These are phyloP conservation scores for Temnothorax rugatulus DNA, from an alignment of 2,888 invertebrate species.

Conservation along the genomic window DNA sequence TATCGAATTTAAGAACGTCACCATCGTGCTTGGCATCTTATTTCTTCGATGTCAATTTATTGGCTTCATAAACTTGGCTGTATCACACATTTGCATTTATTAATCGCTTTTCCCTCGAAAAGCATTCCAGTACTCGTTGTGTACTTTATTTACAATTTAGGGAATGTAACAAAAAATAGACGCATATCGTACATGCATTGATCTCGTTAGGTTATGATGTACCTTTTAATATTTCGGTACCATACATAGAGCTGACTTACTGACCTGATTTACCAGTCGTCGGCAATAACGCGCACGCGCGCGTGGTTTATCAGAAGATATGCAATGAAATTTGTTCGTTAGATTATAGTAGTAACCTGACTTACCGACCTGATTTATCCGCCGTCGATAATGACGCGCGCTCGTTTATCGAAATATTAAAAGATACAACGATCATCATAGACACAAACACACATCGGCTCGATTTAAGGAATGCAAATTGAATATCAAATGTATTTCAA, in stretches of 20 bases:
- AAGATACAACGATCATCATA: no score
- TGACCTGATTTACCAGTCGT: no score
- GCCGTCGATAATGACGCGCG: neutral
- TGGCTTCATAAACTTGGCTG: neutral
- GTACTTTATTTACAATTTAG: neutral
- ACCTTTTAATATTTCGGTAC: no score
- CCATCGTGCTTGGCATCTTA: neutral
- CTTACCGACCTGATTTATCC: neutral
- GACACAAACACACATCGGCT: no score
- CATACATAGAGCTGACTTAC: no score
- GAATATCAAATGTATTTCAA: neutral
- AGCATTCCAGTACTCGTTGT: neutral
- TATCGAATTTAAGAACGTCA: neutral
- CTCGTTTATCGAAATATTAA: no score
- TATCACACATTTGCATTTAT: neutral
- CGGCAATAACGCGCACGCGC: no score
- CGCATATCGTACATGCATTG: neutral
- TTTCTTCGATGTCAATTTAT: neutral
- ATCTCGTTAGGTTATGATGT: no score
- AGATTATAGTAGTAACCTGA: neutral
- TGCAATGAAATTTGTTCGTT: no score
- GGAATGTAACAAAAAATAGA: neutral
- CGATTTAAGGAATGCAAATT: neutral
- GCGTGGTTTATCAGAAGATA: no score
- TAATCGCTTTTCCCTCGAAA: neutral